A percentile compares a stretch with the other conserved stretches of the same genome.
phyloP scores from a whole-genome alignment of 2,797 vertebrate species.

The Hemibagrus guttatus region DNA sequence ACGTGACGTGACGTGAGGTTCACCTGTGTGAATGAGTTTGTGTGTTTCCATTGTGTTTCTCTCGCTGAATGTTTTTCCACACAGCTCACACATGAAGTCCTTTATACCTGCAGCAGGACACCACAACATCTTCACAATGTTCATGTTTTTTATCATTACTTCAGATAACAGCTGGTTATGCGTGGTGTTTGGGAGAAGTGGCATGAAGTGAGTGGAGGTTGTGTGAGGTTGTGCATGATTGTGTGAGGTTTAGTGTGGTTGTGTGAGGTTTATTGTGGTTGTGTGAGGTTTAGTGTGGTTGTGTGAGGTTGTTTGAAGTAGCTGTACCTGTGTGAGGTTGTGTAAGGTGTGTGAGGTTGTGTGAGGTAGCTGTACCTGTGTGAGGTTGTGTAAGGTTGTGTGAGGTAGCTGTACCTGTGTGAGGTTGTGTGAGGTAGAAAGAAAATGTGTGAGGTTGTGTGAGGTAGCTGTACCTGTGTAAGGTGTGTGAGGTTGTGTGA shows the following conservation, averaged over 20 bases:
- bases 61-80: conserved; percentile 98
- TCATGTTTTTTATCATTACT: no score
- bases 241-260: no score
- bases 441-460: no score
- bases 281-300: no score
- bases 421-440: no score
- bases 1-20: background rate
- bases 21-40: conserved; percentile 83
- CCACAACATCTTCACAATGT: background rate
- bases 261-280: no score
- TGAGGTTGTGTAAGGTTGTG: background rate
- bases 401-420: no score
- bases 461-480: no score
- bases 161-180: no score
- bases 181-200: background rate
- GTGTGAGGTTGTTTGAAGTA: no score
- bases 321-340: background rate
- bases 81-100: conserved; percentile 98
- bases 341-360: background rate
- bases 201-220: background rate
- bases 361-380: background rate
- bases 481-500: no score
- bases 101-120: conserved; percentile 84
- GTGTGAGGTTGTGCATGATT: background rate
- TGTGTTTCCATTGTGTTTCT: conserved; percentile 96